phyloP scores from a whole-genome alignment of 2,797 vertebrate genomes.

The Danio jaintianensis region DNA sequence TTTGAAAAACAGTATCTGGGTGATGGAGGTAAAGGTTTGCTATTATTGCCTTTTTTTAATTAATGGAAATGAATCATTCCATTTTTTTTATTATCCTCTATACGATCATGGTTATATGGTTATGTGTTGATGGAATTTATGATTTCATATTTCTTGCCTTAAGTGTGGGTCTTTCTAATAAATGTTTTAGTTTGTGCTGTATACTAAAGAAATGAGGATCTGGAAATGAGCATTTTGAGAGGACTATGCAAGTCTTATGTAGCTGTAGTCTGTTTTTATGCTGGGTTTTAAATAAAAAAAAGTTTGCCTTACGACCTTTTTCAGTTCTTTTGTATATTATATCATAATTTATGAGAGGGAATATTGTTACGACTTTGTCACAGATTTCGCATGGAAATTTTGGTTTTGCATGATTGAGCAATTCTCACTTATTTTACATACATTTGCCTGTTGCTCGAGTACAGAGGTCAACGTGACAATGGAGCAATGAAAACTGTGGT shows the following conservation, averaged over 20 bases:
- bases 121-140: constrained; percentile 28
- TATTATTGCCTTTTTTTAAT: constrained; percentile 43
- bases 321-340: neutral
- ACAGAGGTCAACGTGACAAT: constrained; percentile 27
- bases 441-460: constrained; percentile 45
- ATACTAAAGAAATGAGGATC: constrained; percentile 15
- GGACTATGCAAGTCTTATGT: constrained; percentile 11
- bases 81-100: constrained; percentile 39
- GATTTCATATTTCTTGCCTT: constrained; percentile 33
- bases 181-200: constrained; percentile 19
- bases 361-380: constrained; percentile 4
- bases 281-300: constrained; percentile 34
- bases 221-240: constrained; percentile 14
- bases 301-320: neutral
- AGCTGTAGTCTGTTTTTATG: constrained; percentile 29
- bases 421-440: constrained; percentile 51
- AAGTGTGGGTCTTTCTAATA: constrained; percentile 19
- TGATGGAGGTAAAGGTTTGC: constrained; percentile 28
- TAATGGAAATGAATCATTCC: constrained; percentile 42
- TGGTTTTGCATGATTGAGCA: constrained; percentile 32
- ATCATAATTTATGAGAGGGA: neutral
- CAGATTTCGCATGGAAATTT: constrained; percentile 24
- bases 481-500: constrained; percentile 59
- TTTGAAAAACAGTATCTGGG: neutral
- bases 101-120: constrained; percentile 31